phyloP scores from a whole-genome alignment of 1,140 invertebrate species.

The Nasonia giraulti region DNA sequence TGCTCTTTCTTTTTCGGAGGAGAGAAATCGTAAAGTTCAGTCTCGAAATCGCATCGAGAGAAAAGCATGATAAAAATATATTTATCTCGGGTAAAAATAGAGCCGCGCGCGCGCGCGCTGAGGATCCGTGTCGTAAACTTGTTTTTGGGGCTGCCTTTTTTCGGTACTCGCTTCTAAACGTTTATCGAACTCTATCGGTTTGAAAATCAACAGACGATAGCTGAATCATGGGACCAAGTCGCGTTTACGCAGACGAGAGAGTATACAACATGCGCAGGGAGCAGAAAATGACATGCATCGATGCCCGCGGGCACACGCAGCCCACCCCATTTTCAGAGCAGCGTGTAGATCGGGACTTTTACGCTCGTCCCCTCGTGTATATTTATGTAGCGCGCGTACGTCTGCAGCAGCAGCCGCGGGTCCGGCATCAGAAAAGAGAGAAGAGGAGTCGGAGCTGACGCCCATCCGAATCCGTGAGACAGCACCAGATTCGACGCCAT shows the following conservation, averaged over 20 bases:
- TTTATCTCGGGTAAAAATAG: conserved; percentile 38
- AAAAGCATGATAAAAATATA: conserved; percentile 41
- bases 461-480: conserved; percentile 27
- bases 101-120: neutral
- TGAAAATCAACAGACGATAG: neutral
- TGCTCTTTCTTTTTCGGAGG: conserved; percentile 23
- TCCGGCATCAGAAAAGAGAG: neutral
- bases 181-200: neutral
- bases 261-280: neutral
- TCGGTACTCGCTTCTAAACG: neutral
- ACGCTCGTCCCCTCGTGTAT: conserved; percentile 36
- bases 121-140: neutral
- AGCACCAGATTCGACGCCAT: conserved; percentile 19
- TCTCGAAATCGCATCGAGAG: conserved; percentile 37
- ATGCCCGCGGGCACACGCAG: conserved; percentile 8
- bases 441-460: neutral
- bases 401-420: neutral
- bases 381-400: conserved; percentile 27
- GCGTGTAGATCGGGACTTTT: conserved; percentile 36
- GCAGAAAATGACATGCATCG: conserved; percentile 35
- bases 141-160: neutral
- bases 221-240: neutral
- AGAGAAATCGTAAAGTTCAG: conserved; percentile 45
- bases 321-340: conserved; percentile 36
- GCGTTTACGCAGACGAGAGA: neutral